Conservation (phyloP, 64 coral and sea anemone species). For the Montipora capricornis region DNA sequence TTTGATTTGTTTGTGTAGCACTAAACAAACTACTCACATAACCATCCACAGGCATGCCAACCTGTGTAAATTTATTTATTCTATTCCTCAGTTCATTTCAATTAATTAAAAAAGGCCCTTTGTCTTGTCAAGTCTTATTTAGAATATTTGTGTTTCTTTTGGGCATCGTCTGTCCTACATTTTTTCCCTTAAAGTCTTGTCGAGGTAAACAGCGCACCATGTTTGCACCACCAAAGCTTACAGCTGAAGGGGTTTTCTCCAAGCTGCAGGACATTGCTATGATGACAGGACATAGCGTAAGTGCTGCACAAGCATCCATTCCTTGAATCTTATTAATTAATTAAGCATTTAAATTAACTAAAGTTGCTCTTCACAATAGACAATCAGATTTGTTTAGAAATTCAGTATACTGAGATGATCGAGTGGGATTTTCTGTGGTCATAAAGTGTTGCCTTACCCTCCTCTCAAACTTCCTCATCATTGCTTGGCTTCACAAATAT, state of each 20-base stretch:
- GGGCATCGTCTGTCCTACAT: not conserved
- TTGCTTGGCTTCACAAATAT: too few species aligned
- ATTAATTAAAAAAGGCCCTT: not conserved
- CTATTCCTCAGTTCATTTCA: not conserved
- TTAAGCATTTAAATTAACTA: too few species aligned
- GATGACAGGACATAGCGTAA: constrained; percentile 95
- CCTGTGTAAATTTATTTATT: too few species aligned
- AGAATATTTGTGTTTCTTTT: not conserved
- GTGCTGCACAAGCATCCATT: not conserved
- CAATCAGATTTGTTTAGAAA: too few species aligned
- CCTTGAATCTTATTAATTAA: not conserved
- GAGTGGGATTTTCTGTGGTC: too few species aligned
- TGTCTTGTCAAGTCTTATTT: not conserved
- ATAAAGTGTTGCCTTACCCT: too few species aligned
- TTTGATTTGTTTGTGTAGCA: too few species aligned
- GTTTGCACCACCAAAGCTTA: constrained; percentile 98
- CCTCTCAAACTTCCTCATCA: too few species aligned
- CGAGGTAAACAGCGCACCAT: constrained; percentile 93
- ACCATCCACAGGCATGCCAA: too few species aligned
- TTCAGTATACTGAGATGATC: too few species aligned
- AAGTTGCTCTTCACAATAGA: too few species aligned
- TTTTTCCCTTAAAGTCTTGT: constrained; percentile 66
- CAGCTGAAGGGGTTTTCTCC: constrained; percentile 82
- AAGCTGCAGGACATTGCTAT: constrained; percentile 96
- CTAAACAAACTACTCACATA: too few species aligned